Evolutionary conservation across 2,888 invertebrate genomes (phyloP).

Genomic region (Drosophila mettleri): DNA sequence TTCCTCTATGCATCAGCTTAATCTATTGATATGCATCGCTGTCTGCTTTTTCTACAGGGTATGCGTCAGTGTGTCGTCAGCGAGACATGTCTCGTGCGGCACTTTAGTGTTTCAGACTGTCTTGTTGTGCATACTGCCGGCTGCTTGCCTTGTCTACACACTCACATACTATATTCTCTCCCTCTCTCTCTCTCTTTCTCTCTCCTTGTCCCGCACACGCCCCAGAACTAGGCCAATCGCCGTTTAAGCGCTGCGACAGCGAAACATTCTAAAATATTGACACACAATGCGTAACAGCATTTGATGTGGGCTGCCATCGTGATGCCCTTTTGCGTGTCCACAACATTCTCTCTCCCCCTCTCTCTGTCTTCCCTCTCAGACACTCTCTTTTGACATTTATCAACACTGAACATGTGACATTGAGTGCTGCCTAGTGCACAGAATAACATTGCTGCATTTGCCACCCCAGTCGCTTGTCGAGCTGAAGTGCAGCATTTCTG

Average conservation of each 20-base stretch:
- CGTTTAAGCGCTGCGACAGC: slow-evolving; percentile 11
- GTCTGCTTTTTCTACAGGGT: neutral
- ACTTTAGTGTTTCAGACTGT: neutral
- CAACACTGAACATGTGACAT: slow-evolving; percentile 8
- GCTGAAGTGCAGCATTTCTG: neutral
- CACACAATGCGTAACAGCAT: slow-evolving; percentile 14
- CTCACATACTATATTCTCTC: neutral
- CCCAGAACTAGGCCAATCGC: slow-evolving; percentile 27
- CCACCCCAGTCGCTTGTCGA: neutral
- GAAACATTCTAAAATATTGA: slow-evolving; percentile 36
- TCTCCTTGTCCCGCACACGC: neutral
- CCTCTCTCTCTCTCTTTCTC: neutral
- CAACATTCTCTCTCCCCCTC: neutral
- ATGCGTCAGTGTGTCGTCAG: neutral
- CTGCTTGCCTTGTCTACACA: slow-evolving; percentile 2
- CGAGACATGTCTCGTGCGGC: neutral
- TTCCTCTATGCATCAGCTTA: neutral
- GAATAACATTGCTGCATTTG: neutral
- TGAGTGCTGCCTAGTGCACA: slow-evolving; percentile 4
- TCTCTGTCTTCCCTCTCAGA: neutral
- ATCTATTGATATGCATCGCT: neutral
- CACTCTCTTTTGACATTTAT: slow-evolving; percentile 16
- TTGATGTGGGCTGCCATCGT: neutral
- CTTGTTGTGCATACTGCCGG: slow-evolving; percentile 10
- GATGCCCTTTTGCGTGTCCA: slow-evolving; percentile 4